phyloP scores from a whole-genome alignment of 2,888 invertebrate species.

The Strigamia maritima region DNA sequence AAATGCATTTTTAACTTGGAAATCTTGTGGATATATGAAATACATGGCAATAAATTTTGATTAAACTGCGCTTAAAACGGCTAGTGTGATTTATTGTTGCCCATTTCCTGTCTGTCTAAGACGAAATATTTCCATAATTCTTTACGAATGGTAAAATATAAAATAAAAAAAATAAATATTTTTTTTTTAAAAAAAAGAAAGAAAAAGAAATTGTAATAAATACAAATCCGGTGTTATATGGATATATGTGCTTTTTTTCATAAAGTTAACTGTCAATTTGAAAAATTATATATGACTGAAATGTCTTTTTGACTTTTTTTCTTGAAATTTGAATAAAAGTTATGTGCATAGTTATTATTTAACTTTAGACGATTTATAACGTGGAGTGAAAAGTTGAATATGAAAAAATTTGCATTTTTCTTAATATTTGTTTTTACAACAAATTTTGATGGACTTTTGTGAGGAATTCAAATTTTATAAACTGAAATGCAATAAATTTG shows the following conservation, averaged over 20 bases:
- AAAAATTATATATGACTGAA: background rate
- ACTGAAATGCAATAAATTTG: no score
- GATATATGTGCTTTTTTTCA: background rate
- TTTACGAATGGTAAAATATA: background rate
- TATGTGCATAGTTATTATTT: background rate
- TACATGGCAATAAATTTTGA: constrained; percentile 5
- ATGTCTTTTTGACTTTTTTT: background rate
- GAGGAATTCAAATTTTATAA: no score
- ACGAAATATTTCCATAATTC: constrained; percentile 1
- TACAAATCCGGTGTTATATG: background rate
- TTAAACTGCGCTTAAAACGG: background rate
- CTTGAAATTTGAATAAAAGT: background rate
- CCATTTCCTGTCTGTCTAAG: constrained; percentile 1
- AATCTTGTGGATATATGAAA: constrained; percentile 1
- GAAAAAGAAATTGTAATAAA: constrained; percentile 7
- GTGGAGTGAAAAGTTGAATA: no score
- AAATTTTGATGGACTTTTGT: no score
- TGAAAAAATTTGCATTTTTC: no score
- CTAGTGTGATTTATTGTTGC: background rate
- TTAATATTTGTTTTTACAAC: no score
- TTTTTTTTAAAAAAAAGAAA: no score
- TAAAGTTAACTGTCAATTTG: background rate
- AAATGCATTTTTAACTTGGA: background rate
- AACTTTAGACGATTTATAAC: background rate
- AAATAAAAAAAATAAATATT: background rate